A percentile compares a stretch with the other conserved stretches of the same genome.
Conservation (phyloP, 2,888 invertebrate species). For the Chromoteleia sp. region DNA sequence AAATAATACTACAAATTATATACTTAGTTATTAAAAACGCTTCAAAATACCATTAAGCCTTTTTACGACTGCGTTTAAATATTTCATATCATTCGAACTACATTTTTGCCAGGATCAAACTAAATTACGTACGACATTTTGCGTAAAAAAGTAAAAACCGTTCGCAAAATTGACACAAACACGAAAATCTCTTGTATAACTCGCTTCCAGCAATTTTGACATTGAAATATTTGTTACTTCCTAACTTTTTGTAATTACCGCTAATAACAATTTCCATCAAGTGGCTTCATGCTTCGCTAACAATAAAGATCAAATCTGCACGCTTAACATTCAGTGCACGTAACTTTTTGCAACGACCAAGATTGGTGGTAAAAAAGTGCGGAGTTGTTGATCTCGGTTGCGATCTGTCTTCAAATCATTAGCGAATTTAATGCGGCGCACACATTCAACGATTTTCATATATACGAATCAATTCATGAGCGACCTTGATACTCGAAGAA, state of each 20-base stretch:
- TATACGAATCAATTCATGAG: conserved; percentile 50
- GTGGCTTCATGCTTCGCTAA: conserved; percentile 28
- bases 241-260: conserved; percentile 28
- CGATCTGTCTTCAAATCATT: conserved; percentile 41
- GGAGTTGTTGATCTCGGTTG: conserved; percentile 33
- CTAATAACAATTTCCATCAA: conserved; percentile 23
- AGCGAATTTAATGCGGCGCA: conserved; percentile 10
- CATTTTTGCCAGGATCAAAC: too few relatives aligned
- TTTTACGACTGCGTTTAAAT: too few relatives aligned
- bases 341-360: conserved; percentile 9
- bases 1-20: too few relatives aligned
- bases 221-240: conserved; percentile 18
- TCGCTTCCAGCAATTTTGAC: conserved; percentile 2
- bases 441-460: conserved; percentile 27
- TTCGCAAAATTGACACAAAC: too few relatives aligned
- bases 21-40: too few relatives aligned
- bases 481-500: conserved; percentile 65
- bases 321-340: conserved; percentile 5
- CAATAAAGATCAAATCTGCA: conserved; percentile 44
- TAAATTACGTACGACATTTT: too few relatives aligned
- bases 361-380: conserved; percentile 8
- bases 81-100: too few relatives aligned
- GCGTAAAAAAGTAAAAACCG: too few relatives aligned
- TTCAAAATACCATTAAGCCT: too few relatives aligned
- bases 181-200: conserved; percentile 1